Evolutionary conservation across 2,113 vertebrate genomes (phyloP).

Genomic region (Cyanoderma ruficeps): DNA sequence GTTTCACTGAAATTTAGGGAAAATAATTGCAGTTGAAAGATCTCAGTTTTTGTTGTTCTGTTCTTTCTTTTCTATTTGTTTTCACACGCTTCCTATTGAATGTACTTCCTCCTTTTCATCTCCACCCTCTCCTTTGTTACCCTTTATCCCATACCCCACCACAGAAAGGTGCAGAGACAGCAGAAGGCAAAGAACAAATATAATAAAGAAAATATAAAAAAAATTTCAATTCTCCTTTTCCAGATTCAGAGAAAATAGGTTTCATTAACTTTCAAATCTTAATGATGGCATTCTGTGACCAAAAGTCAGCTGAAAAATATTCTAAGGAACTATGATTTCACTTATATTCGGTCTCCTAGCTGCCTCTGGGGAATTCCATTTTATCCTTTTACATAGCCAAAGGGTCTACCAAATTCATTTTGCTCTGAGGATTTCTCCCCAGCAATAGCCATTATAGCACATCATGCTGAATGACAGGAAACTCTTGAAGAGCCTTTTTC

Average conservation of each 20-base stretch:
- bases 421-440: background rate
- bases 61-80: background rate
- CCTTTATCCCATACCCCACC: background rate
- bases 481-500: background rate
- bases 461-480: background rate
- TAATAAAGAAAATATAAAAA: background rate
- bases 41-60: constrained; percentile 5
- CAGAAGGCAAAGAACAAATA: background rate
- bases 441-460: background rate
- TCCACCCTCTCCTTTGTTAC: background rate
- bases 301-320: background rate
- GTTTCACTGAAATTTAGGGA: constrained; percentile 35
- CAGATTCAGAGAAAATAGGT: background rate
- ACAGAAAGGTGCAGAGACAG: background rate
- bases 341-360: background rate
- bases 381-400: background rate
- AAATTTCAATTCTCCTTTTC: background rate
- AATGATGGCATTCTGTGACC: background rate
- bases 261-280: background rate
- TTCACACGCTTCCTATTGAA: background rate
- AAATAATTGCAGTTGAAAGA: constrained; percentile 55
- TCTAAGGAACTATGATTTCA: background rate
- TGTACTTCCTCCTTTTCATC: background rate
- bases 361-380: background rate
- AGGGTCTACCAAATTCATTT: background rate